Evolutionary conservation across 2,888 invertebrate genomes (phyloP), one percentile per base, ranked within the genome.

Genomic region (Temnothorax ravouxi): DNA sequence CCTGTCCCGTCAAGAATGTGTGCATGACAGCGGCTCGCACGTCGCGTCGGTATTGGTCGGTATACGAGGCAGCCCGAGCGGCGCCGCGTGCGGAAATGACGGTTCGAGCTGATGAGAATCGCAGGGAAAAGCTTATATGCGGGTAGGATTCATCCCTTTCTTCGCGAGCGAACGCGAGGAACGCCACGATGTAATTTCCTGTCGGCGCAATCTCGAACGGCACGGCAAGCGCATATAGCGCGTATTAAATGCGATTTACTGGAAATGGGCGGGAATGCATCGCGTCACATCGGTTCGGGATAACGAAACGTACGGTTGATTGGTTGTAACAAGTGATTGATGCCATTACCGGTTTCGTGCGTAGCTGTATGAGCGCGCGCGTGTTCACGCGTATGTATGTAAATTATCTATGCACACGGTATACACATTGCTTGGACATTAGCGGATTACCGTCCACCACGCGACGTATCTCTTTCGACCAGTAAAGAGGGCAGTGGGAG

Each of bases 261-360:
- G 82, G 86, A 84, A 87, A 79, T 41, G 47, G 77, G 52, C 18
- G 59, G 77, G 67, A 81, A 67, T 64, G 15, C 59, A 69, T 44
- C 61, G 64, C 29, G 64, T 50, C 52, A 44, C 64, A 84, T 71
- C 77, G 83, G 76, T 82, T 87, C 59, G 77, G 91, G 90, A 91
- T 88, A 90, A 90, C 91, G 90, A 91, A 91, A 90, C 86, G 86
- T 85, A 87, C 85, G 89, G 89, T 83, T 89, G 90, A 90, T 89
- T 88, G 88, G 88, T 90, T 89, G 85, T 88, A 90, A 90, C 90
- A 84, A 88, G 88, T 90, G 90, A 90, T 90, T 90, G 90, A 91
- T 90, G 89, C 74, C 88, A 90, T 89, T 90, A 90, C 86, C 64
- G 87, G 85, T 85, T 82, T 82, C 81, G 47, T n/a, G n/a, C n/a